These are phyloP conservation scores for Atrina japonica DNA, from an alignment of 2,888 invertebrate species.

Conservation along the genomic window DNA sequence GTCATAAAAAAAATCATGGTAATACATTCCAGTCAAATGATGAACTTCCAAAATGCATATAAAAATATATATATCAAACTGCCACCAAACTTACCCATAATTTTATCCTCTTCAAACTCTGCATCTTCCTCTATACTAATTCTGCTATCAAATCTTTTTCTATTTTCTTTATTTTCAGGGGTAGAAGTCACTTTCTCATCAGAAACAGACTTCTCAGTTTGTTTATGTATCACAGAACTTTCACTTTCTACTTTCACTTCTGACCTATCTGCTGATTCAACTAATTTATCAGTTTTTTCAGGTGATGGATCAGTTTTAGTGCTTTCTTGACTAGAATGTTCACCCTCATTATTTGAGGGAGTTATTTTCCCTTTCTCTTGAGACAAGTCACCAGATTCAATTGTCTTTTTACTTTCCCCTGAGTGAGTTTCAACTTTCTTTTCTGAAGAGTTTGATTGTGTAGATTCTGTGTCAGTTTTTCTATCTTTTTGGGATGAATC, in stretches of 20 bases:
- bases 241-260: conserved; percentile 13
- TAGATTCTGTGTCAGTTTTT: conserved; percentile 10
- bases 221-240: conserved; percentile 19
- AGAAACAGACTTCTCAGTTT: conserved; percentile 4
- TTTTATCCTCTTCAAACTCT: conserved; percentile 55
- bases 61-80: too few species aligned
- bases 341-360: not conserved
- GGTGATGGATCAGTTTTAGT: too few species aligned
- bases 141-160: conserved; percentile 30
- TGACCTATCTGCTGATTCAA: conserved; percentile 5
- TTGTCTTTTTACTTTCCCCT: not conserved
- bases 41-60: too few species aligned
- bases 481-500: not conserved
- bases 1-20: too few species aligned
- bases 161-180: conserved; percentile 21
- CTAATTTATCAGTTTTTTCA: not conserved
- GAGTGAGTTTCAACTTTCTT: not conserved
- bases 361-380: not conserved
- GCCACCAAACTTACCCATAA: conserved; percentile 60
- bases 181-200: conserved; percentile 35
- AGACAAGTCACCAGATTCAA: not conserved
- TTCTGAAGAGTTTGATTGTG: too few species aligned
- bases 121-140: conserved; percentile 40
- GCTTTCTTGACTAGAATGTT: too few species aligned
- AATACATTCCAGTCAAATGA: too few species aligned